Percentiles rank a stretch among this genome's conserved stretches.
These are phyloP conservation scores for Hozukius guyotensis DNA, from an alignment of 2,797 vertebrate genomes.

Conservation along the genomic window DNA sequence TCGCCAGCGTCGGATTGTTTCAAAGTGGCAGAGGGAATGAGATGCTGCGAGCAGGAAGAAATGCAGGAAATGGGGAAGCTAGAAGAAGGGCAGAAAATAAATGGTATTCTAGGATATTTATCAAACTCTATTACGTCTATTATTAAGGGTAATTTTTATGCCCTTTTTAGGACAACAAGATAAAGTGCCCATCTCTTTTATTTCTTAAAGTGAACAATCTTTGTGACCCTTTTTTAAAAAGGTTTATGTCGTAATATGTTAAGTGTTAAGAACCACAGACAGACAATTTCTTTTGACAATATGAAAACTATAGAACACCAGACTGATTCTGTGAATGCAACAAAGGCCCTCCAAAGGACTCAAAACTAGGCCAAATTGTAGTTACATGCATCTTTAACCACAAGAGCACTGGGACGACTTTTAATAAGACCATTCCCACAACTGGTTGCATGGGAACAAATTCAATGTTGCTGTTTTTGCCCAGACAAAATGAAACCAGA, in stretches of 20 bases:
- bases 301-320: background rate
- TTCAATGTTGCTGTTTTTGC: background rate
- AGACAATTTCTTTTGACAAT: background rate
- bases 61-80: conserved; percentile 10
- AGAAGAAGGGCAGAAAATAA: conserved; percentile 1
- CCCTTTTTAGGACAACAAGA: background rate
- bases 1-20: conserved; percentile 68
- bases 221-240: background rate
- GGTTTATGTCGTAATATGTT: background rate
- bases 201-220: background rate
- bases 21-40: conserved; percentile 57
- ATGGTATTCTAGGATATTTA: background rate
- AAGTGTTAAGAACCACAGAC: background rate
- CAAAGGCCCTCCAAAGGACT: background rate
- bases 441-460: background rate
- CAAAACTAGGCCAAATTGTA: background rate
- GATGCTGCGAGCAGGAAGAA: conserved; percentile 23
- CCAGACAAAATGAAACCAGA: background rate
- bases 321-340: background rate
- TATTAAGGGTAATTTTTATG: background rate
- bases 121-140: background rate
- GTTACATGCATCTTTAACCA: background rate
- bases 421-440: background rate
- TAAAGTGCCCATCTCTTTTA: background rate
- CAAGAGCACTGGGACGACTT: background rate